These are phyloP conservation scores for Ormyrus pomaceus DNA, from an alignment of 2,888 invertebrate genomes.

Conservation along the genomic window DNA sequence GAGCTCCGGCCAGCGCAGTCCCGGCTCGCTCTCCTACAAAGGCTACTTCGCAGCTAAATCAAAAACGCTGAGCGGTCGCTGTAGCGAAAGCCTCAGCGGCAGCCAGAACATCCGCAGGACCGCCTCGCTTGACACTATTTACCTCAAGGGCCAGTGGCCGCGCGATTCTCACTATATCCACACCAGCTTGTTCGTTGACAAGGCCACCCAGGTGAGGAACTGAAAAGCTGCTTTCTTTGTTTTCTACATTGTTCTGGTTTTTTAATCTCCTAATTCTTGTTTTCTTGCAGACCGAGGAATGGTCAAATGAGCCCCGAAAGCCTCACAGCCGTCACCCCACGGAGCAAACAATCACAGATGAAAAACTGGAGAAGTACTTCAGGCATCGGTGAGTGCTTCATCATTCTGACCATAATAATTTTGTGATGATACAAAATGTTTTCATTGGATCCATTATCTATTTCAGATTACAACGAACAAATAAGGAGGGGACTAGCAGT, in stretches of 20 bases:
- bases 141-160: conserved; percentile 88
- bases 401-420: neutral
- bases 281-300: conserved; percentile 82
- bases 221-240: neutral
- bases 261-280: conserved; percentile 23
- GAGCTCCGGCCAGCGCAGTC: conserved; percentile 84
- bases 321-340: conserved; percentile 74
- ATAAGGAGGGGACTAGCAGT: conserved; percentile 77
- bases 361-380: conserved; percentile 79
- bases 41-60: conserved; percentile 78
- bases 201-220: conserved; percentile 84
- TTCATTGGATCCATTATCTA: neutral
- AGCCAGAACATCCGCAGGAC: conserved; percentile 84
- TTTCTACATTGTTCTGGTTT: neutral
- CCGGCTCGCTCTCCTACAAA: conserved; percentile 85
- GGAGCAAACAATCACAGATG: conserved; percentile 76
- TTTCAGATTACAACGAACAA: conserved; percentile 79
- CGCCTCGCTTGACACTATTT: conserved; percentile 87
- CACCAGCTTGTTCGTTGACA: conserved; percentile 84
- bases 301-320: conserved; percentile 77
- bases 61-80: conserved; percentile 76
- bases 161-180: conserved; percentile 83
- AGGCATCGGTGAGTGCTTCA: conserved; percentile 71
- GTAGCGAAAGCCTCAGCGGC: conserved; percentile 78
- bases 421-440: neutral